Percentiles rank a stretch among this genome's conserved stretches.
Conservation (phyloP, 2,797 vertebrate species). For the Tadarida brasiliensis region DNA sequence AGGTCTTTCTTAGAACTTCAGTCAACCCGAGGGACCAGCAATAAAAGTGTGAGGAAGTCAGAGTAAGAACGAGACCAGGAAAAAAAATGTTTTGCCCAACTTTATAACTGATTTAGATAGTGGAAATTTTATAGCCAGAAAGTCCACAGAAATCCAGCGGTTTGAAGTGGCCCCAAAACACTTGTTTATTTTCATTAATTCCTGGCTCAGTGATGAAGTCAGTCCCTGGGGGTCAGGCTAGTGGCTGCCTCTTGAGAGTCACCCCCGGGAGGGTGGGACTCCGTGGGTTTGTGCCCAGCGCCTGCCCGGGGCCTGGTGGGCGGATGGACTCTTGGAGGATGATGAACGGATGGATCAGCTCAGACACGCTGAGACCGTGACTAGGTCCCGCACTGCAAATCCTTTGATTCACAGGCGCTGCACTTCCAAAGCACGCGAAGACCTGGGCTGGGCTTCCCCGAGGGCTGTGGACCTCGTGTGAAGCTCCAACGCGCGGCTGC, state of each 20-base stretch:
- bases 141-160: not conserved
- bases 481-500: rapidly evolving
- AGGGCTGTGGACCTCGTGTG: rapidly evolving
- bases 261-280: not conserved
- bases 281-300: not conserved
- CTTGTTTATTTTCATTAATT: not conserved
- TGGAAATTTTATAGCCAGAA: not conserved
- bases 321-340: not conserved
- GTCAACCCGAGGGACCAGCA: not conserved
- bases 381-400: not conserved
- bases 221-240: rapidly evolving
- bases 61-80: not conserved
- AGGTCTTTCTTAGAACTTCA: slow-evolving; percentile 67
- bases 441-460: rapidly evolving
- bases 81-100: not conserved
- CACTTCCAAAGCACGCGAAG: not conserved
- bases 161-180: not conserved
- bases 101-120: slow-evolving; percentile 10
- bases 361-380: rapidly evolving
- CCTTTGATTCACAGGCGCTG: not conserved
- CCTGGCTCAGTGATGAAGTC: not conserved
- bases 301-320: not conserved
- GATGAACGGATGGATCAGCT: not conserved
- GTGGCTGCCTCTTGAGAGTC: not conserved
- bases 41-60: not conserved